These are phyloP conservation scores for Globicephala melas DNA, from an alignment of 2,113 vertebrate species.

Conservation along the genomic window DNA sequence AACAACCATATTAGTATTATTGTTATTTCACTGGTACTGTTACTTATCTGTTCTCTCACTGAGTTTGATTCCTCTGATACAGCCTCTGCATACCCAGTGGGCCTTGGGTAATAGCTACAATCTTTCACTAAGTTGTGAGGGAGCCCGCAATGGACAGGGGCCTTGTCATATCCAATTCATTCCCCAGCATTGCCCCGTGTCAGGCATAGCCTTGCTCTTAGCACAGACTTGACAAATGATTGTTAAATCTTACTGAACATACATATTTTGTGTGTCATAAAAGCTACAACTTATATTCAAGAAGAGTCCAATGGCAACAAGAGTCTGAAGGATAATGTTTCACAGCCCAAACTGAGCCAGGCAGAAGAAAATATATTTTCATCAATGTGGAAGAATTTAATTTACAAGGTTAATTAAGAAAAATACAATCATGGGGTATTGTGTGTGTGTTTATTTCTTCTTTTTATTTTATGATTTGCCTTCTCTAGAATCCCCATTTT, in stretches of 20 bases:
- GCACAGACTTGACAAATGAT: not conserved
- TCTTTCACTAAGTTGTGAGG: not conserved
- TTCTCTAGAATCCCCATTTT: not conserved
- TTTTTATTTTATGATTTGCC: not conserved
- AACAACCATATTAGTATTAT: not conserved
- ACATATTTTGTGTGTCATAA: not conserved
- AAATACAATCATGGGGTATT: not conserved
- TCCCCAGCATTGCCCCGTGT: not conserved
- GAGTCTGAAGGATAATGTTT: not conserved
- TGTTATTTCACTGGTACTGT: not conserved
- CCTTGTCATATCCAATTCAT: not conserved
- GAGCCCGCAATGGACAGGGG: fast-evolving
- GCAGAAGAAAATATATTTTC: conserved; percentile 19
- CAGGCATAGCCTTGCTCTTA: not conserved
- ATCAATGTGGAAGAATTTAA: conserved; percentile 16
- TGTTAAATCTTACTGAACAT: not conserved
- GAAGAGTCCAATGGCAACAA: not conserved
- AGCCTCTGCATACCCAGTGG: not conserved
- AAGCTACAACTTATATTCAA: not conserved
- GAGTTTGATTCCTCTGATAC: not conserved
- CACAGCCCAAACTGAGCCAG: not conserved
- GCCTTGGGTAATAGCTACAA: not conserved
- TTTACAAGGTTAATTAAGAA: conserved; percentile 40
- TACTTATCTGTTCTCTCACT: not conserved
- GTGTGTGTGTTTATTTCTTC: not conserved